Conservation (phyloP, 2,888 invertebrate genomes). For the Melanargia galathea region DNA sequence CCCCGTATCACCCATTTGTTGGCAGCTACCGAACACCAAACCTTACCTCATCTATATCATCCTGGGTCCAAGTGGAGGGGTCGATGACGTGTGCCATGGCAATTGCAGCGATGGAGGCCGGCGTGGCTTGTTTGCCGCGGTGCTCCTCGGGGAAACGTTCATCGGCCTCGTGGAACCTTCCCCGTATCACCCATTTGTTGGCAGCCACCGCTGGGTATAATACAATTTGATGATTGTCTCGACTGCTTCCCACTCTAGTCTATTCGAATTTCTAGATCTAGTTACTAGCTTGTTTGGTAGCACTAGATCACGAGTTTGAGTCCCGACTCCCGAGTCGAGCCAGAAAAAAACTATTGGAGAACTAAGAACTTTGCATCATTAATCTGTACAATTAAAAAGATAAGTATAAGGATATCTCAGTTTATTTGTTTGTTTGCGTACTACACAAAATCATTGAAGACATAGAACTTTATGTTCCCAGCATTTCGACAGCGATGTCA, state of each 20-base stretch:
- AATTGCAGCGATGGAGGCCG: conserved; percentile 65
- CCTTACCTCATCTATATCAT: conserved; percentile 66
- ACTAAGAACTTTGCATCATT: too few species aligned
- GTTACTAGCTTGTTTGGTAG: too few species aligned
- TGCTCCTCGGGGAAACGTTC: conserved; percentile 65
- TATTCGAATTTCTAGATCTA: too few species aligned
- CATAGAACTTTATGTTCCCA: not conserved
- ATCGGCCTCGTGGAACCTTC: conserved; percentile 69
- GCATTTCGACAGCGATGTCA: not conserved
- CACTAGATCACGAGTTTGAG: too few species aligned
- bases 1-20: conserved; percentile 73
- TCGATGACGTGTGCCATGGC: conserved; percentile 64
- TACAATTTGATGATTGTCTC: not conserved
- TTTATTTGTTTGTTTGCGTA: too few species aligned
- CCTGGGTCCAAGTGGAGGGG: conserved; percentile 60
- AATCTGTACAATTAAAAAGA: too few species aligned
- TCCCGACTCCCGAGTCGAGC: too few species aligned
- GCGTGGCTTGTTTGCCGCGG: conserved; percentile 68
- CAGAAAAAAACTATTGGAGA: too few species aligned
- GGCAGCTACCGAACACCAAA: conserved; percentile 53
- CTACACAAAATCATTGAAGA: not conserved
- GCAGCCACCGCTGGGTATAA: conserved; percentile 62
- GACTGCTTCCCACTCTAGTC: too few species aligned
- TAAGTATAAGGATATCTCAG: too few species aligned
- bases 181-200: conserved; percentile 69